A percentile compares a stretch with the other conserved stretches of the same genome.
phyloP scores from a whole-genome alignment of 2,113 vertebrate genomes.

The Dasyprocta punctata region DNA sequence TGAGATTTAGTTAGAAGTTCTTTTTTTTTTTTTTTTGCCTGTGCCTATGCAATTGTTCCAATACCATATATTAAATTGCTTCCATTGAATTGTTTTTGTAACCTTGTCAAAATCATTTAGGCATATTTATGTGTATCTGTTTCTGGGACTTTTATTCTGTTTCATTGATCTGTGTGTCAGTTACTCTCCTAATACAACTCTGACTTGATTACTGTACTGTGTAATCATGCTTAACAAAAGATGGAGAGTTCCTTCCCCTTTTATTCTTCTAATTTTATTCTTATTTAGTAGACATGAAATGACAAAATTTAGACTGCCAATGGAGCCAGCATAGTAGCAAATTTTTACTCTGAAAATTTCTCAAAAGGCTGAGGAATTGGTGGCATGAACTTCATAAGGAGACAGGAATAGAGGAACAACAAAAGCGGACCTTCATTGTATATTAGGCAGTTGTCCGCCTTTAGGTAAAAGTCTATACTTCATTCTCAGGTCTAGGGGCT shows the following conservation, averaged over 20 bases:
- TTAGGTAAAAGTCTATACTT: neutral
- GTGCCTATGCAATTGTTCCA: neutral
- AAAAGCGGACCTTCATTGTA: neutral
- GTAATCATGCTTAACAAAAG: neutral
- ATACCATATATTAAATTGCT: neutral
- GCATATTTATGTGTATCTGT: neutral
- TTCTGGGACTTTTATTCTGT: neutral
- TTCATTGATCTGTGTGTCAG: neutral
- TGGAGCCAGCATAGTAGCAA: neutral
- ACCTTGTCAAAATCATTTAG: neutral
- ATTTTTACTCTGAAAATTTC: neutral
- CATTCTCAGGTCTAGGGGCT: neutral
- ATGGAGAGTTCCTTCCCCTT: neutral
- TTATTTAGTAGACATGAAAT: neutral
- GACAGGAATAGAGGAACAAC: neutral
- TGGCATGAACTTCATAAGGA: neutral
- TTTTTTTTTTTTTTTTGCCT: neutral
- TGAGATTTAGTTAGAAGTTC: neutral
- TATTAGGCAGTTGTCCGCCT: neutral
- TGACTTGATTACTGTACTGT: neutral
- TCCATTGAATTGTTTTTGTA: neutral
- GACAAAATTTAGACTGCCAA: neutral
- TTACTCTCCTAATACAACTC: neutral
- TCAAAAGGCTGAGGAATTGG: neutral
- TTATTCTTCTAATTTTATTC: conserved; percentile 27